Evolutionary conservation across 1,140 invertebrate species (phyloP), one percentile per base, ranked within the genome.

Genomic region (Eubasilissa regina): DNA sequence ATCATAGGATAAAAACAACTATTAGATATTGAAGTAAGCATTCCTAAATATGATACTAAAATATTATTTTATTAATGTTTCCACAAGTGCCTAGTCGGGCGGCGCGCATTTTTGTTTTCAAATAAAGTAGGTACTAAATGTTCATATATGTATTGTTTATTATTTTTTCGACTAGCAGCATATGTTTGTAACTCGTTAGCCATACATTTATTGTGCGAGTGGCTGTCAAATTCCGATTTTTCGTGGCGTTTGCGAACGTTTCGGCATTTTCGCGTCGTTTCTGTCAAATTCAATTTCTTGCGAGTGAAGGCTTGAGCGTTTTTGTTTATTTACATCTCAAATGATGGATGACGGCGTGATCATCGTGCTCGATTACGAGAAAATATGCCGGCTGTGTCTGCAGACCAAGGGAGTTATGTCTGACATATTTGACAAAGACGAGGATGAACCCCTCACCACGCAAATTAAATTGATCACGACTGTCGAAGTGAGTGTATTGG

Each of bases 341-440:
- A 79, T 75, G 62, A 78, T 75, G 81, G 81, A 83, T 19, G 79
- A 73, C 21, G 74, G 56, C 1, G 62, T 83, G 9, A 58, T 81
- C 8, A 64, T 83, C 55, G 78, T 83, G 0, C 56, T 84, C 35
- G 81, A 84, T 55, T 84, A 84, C 47, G 81, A 83, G 13, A 79
- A 77, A 17, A 76, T 84, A 19, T 84, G 83, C 60, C 77, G 83
- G 11, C 56, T 84, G 13, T 84, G 83, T 51, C 68, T 84, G 62
- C 79, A 83, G 13, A 48, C 64, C 35, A 80, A 77, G 21, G 83
- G 81, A 4, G 78, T 76, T 1, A 72, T 84, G 55, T 84, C 83
- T 4, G 75, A 75, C 73, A 80, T 84, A 48, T 84, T 83, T 73
- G 64, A 44, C 12, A 72, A 58, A 17, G 78, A 80, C 25, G 78